Percentiles rank a stretch among this genome's conserved stretches.
Evolutionary conservation across 2,888 invertebrate species (phyloP).

Genomic region (Leucophenga montana): DNA sequence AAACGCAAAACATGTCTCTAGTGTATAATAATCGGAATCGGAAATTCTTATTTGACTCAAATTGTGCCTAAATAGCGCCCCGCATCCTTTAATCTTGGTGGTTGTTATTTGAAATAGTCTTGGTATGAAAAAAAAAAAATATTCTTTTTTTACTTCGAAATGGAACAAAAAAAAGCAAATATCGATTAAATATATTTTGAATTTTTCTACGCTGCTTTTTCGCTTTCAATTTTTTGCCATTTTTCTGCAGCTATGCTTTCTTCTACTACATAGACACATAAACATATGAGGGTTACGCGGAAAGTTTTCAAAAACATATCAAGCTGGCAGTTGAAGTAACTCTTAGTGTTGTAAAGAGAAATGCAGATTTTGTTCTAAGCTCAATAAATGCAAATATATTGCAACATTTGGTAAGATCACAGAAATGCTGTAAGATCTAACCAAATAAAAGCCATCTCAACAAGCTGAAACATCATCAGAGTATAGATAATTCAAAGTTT

Average conservation of each 20-base stretch:
- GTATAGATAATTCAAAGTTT: no score
- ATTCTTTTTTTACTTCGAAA: background rate
- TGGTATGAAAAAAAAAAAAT: background rate
- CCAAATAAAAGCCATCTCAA: no score
- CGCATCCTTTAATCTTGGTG: conserved; percentile 2
- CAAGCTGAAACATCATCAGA: no score
- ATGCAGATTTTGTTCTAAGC: no score
- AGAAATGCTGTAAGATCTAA: no score
- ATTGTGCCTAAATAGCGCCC: conserved; percentile 69
- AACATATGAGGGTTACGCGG: no score
- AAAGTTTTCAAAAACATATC: no score
- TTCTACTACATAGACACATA: background rate
- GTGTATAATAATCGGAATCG: conserved; percentile 63
- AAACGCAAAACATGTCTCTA: conserved; percentile 55
- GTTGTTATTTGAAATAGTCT: conserved; percentile 1
- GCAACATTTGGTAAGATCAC: no score
- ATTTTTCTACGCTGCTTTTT: conserved; percentile 54
- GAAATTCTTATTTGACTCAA: conserved; percentile 59
- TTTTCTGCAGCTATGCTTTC: conserved; percentile 36
- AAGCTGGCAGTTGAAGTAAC: no score
- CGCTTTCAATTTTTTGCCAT: conserved; percentile 47
- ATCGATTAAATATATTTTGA: conserved; percentile 57
- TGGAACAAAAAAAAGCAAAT: conserved; percentile 27
- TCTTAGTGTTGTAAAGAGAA: background rate
- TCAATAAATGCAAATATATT: no score